Evolutionary conservation across 2,888 invertebrate species (phyloP), one percentile per base, ranked within the genome.

Genomic region (Copidosoma aretas): DNA sequence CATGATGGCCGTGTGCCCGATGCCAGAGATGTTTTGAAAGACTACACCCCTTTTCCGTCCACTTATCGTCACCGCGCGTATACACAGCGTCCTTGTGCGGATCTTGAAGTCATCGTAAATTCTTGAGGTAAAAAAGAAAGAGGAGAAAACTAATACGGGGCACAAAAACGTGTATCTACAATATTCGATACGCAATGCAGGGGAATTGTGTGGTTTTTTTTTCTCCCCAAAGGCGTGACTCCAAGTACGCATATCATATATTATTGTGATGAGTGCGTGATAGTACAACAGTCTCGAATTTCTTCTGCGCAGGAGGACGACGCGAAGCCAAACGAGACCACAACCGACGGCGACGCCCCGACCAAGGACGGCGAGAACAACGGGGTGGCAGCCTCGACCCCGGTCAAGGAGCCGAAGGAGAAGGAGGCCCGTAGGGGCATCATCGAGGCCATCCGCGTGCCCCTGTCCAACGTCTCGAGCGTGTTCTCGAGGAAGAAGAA

Each of bases 361-460:
- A 73, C 75, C 43, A 82, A 82, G 61, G 82, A 82, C 69, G 77
- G 70, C 10, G 75, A 75, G 60, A 12, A 46, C 43, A 17, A 17
- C 17, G 17, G 15, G 43, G 74, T 75, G 25, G 57, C 49, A 43
- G 60, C 57, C 43, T 60, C 61, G 49, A 81, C 79, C 22, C 78
- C 81, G 10, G 77, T 72, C 10, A 82, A 81, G 71, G 81, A 81
- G 32, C 64, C 75, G 41, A 78, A 76, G 70, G 78, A 78, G 46
- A 76, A 80, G 69, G 79, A 79, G 75, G 58, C 58, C 10, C 61
- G 70, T 74, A 85, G 68, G 62, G 67, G 58, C n/a, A 82, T 90
- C 41, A 81, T 90, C 61, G 87, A 89, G 77, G 88, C 89, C 71
- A 89, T 90, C 73, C 86, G 88, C 74, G 80, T 89, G 73, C 90